Conservation (phyloP, 2,113 vertebrate species). For the Onychostruthus taczanowskii region DNA sequence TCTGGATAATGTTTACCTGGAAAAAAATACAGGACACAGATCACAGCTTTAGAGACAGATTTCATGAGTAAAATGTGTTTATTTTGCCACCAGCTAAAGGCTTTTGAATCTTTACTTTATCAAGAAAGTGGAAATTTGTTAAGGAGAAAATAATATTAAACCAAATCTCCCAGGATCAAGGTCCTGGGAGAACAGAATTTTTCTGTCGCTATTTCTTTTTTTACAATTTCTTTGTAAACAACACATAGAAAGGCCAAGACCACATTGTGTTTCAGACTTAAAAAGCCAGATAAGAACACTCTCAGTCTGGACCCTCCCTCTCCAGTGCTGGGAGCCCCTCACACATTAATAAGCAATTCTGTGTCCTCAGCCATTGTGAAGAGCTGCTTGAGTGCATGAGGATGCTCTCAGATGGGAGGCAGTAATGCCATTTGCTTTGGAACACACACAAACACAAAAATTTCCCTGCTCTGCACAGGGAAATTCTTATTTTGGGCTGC, state of each 20-base stretch:
- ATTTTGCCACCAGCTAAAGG: not conserved
- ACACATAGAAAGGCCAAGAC: fast-evolving
- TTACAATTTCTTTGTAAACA: not conserved
- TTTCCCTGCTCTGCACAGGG: not conserved
- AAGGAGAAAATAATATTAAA: not conserved
- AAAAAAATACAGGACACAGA: not conserved
- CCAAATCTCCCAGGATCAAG: not conserved
- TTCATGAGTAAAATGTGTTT: not conserved
- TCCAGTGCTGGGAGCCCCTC: not conserved
- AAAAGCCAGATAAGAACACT: fast-evolving
- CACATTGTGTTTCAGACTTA: not conserved
- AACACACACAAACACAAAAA: not conserved
- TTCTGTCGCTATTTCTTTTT: not conserved
- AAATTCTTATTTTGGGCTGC: not conserved
- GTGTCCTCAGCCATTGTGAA: not conserved
- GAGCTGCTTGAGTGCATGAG: not conserved
- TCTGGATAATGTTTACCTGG: not conserved
- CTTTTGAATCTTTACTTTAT: not conserved
- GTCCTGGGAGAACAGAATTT: not conserved
- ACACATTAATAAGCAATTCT: not conserved
- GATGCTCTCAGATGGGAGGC: not conserved
- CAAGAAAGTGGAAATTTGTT: not conserved
- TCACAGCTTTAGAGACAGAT: not conserved
- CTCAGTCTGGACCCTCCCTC: not conserved
- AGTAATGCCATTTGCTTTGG: not conserved